Evolutionary conservation across 2,113 vertebrate genomes (phyloP), one percentile per base, ranked within the genome.

Genomic region (Rhegmatorhina hoffmannsi): DNA sequence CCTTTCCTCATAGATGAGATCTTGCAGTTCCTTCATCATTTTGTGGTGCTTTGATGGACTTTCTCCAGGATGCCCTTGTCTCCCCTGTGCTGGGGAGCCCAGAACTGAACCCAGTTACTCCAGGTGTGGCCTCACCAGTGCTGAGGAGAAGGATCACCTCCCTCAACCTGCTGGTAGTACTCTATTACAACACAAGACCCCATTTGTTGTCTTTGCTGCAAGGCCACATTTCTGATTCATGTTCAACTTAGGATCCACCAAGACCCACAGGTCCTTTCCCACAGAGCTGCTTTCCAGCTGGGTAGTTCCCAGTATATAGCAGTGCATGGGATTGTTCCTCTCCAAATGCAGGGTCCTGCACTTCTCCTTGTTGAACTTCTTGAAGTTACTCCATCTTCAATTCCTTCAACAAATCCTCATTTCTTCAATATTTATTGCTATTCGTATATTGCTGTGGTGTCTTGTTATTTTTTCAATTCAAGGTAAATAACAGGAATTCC

Each of bases 231-330:
- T 17, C 8, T 76, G 24, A 4, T 29, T 81, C 19, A 5, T n/a
- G 8, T 29, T 56, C 34, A 63, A 5, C 17, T 20, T 75, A 26
- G 52, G 29, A n/a, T 64, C 17, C 25, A 20, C 11, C 21, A 66
- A 11, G 8, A 66, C 3, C 1, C 2, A 8, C 17, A 38, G 2
- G 2, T 24, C 26, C 5, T 68, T 52, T 62, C 58, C 69, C 28
- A 9, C 5, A 52, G 62, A 64, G 5, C 24, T 66, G 8, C 16
- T 74, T 29, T 69, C 44, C 34, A 38, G 17, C 1, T 53, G 13
- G 28, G 7, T 3, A 2, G 5, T 31, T 17, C 15, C 20, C 36
- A 68, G 8, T 16, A n/a, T 13, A 17, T 1, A 55, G 7, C 4
- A 1, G 8, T 72, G 7, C 9, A 9, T 46, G 33, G 7, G 3